Base-by-base conservation (phyloP, 2,113 vertebrate species). In the Thamnaconus septentrionalis region DNA sequence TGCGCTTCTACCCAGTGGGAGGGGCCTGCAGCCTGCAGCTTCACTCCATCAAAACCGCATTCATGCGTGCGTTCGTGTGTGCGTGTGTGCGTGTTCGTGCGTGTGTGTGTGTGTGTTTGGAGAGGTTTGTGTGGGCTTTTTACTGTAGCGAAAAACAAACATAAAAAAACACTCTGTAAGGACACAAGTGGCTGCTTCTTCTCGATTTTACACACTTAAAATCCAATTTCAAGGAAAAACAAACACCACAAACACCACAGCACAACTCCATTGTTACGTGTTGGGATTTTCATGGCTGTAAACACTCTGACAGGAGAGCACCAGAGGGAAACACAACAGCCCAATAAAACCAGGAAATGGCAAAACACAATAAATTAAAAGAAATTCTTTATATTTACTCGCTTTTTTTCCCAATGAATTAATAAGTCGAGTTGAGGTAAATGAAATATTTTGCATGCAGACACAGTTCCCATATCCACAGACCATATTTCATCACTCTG, bases 1-100 rank as follows among this genome's bases (percentile, higher is more conserved):
- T 11, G 41, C 66, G 63, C 56, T 62, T 73, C 63, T 70, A n/a
- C 66, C 58, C 53, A 46, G 8, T 61, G 66, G 63, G 64, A 76
- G 41, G 56, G 45, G 45, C 5, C 31, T 54, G 66, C 18, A 53
- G 54, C 59, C 66, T 31, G 18, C 8, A 46, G 3, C 62, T 61
- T 59, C 54, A 41, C 50, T 44, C 56, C 44, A 56, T 64, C 57
- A 44, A 52, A 62, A 31, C 41, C 8, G 11, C 56, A n/a, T n/a
- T 5, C 7, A 9, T 7, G 11, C 41, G 4, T 42, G 44, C 46
- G 3, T 41, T 7, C 54, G 3, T 44, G 55, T 6, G 44, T 69
- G 42, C 52, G 44, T 53, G 55, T 51, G 3, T 46, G 9, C 54
- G 3, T 70, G 5, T 11, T 10, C 57, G 41, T 44, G 4, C 58